A percentile compares a stretch with the other conserved stretches of the same genome.
phyloP scores from a whole-genome alignment of 1,140 invertebrate genomes.

The Magallana gigas region DNA sequence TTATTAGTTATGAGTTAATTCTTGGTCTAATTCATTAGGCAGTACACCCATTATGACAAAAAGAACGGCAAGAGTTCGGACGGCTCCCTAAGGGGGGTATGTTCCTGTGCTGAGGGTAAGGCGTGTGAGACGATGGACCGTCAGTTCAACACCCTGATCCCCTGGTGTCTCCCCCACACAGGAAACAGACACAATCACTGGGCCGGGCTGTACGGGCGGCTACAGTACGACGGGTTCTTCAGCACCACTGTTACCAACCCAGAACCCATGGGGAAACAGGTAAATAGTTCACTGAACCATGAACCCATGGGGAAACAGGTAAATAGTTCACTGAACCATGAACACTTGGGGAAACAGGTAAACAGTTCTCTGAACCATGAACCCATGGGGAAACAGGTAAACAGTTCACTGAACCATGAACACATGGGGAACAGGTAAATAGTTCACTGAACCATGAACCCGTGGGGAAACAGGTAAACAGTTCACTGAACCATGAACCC shows the following conservation, averaged over 20 bases:
- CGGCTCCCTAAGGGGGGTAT: slow-evolving; percentile 88
- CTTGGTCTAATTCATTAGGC: slow-evolving; percentile 64
- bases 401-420: neutral
- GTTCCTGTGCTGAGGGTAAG: slow-evolving; percentile 85
- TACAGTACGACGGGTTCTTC: slow-evolving; percentile 93
- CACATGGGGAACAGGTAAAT: neutral
- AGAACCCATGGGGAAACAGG: slow-evolving; percentile 83
- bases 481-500: neutral
- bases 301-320: no score
- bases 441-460: neutral
- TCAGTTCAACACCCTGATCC: slow-evolving; percentile 92
- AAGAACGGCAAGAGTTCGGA: slow-evolving; percentile 83
- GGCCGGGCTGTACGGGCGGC: slow-evolving; percentile 87
- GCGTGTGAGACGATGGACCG: slow-evolving; percentile 86
- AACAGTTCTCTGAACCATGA: neutral
- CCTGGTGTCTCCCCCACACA: slow-evolving; percentile 94
- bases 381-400: neutral
- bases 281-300: no score
- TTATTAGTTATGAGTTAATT: neutral
- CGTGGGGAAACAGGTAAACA: no score
- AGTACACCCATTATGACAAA: slow-evolving; percentile 87
- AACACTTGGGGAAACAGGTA: neutral
- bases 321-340: no score
- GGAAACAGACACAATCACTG: slow-evolving; percentile 92
- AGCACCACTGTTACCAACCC: slow-evolving; percentile 89